A percentile compares a stretch with the other conserved stretches of the same genome.
Evolutionary conservation across 1,140 invertebrate genomes (phyloP).

Genomic region (Trachymyrmex cornetzi): DNA sequence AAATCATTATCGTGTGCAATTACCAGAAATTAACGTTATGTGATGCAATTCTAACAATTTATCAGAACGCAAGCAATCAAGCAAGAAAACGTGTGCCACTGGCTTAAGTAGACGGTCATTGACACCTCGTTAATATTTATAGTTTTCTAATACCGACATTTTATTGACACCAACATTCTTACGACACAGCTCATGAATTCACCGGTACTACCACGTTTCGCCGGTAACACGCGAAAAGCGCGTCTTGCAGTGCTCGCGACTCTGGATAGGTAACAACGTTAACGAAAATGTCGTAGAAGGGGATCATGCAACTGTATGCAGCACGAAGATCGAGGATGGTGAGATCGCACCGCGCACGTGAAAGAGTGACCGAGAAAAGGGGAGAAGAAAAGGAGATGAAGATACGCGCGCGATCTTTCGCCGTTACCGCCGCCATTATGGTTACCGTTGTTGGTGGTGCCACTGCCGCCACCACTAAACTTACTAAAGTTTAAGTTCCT

Average conservation of each 20-base stretch:
- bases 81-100: no score
- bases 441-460: neutral
- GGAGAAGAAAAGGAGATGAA: neutral
- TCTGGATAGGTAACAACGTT: neutral
- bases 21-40: no score
- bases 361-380: neutral
- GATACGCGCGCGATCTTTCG: neutral
- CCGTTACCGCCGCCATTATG: no score
- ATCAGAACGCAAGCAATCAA: no score
- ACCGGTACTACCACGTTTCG: constrained; percentile 57
- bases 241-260: neutral
- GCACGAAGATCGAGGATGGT: neutral
- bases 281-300: constrained; percentile 6
- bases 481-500: no score
- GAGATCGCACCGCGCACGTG: neutral
- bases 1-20: no score
- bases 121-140: no score
- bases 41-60: no score
- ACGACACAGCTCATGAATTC: neutral
- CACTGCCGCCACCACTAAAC: neutral
- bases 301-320: neutral
- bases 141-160: no score
- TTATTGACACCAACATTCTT: neutral
- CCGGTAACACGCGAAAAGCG: constrained; percentile 61
- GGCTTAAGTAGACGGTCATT: no score